phyloP scores from a whole-genome alignment of 2,888 invertebrate species.

The Heliconius sara region DNA sequence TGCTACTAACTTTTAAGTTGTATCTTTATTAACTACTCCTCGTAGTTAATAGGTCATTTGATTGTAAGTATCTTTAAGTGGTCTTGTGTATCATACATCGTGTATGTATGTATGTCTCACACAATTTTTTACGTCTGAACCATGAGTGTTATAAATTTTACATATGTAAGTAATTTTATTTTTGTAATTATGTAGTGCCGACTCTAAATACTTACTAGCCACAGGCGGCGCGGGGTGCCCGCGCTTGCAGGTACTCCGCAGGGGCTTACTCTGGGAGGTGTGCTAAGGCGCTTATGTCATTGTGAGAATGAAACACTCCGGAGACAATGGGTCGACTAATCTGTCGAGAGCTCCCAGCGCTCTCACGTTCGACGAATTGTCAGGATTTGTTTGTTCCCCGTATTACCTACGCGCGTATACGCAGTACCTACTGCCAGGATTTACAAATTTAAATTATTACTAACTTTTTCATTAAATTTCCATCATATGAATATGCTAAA shows the following conservation, averaged over 20 bases:
- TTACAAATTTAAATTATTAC: background rate
- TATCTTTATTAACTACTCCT: background rate
- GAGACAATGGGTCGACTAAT: conserved; percentile 34
- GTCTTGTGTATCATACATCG: too few relatives aligned
- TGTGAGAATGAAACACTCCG: conserved; percentile 34
- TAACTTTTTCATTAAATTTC: background rate
- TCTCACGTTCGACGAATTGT: conserved; percentile 22
- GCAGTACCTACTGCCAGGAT: conserved; percentile 8
- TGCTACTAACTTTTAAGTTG: background rate
- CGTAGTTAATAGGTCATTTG: background rate
- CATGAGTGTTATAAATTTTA: too few relatives aligned
- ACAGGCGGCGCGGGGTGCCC: too few relatives aligned
- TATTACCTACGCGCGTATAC: background rate
- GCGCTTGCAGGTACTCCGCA: background rate
- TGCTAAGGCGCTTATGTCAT: conserved; percentile 35
- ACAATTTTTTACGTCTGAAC: too few relatives aligned
- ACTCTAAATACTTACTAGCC: too few relatives aligned
- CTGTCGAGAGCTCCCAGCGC: conserved; percentile 29
- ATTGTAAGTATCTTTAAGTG: too few relatives aligned
- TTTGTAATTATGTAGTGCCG: too few relatives aligned
- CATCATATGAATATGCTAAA: background rate
- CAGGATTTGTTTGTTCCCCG: conserved; percentile 27
- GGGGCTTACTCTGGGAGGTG: conserved; percentile 28
- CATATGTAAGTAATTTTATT: too few relatives aligned
- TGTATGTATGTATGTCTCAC: too few relatives aligned